Evolutionary conservation across 2,797 vertebrate genomes (phyloP).

Genomic region (Lagocephalus sceleratus): DNA sequence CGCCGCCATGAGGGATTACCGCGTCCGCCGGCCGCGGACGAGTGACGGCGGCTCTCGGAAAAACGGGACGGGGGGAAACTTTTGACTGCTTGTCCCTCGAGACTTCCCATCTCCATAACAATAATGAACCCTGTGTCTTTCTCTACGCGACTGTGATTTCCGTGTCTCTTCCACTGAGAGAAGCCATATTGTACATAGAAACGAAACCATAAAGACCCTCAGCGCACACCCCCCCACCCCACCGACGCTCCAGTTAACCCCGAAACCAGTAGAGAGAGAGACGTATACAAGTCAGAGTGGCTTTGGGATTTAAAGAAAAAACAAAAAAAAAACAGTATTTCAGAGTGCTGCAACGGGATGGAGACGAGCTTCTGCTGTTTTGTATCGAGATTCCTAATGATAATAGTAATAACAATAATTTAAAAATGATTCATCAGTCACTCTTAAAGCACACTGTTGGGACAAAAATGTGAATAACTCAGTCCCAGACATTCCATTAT

Average conservation of each 20-base stretch:
- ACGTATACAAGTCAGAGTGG: conserved; percentile 25
- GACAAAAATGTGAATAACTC: conserved; percentile 57
- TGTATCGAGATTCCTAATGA: conserved; percentile 57
- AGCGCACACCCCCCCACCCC: conserved; percentile 53
- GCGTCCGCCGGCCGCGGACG: conserved; percentile 42
- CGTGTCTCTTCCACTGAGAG: conserved; percentile 78
- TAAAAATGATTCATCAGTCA: conserved; percentile 43
- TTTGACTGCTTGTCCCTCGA: conserved; percentile 58
- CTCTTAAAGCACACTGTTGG: conserved; percentile 74
- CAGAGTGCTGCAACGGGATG: conserved; percentile 57
- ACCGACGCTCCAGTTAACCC: conserved; percentile 55
- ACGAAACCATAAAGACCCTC: conserved; percentile 74
- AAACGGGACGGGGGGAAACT: conserved; percentile 47
- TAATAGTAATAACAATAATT: conserved; percentile 27
- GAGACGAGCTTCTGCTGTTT: conserved; percentile 53
- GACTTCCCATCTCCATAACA: conserved; percentile 46
- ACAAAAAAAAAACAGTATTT: conserved; percentile 15
- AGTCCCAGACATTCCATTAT: conserved; percentile 72
- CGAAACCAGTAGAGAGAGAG: conserved; percentile 39
- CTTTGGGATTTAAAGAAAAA: conserved; percentile 55
- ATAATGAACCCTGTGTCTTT: conserved; percentile 65
- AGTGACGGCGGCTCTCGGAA: conserved; percentile 58
- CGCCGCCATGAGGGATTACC: conserved; percentile 47
- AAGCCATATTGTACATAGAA: conserved; percentile 83
- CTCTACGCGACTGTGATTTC: conserved; percentile 65